These are phyloP conservation scores for Carcharodon carcharias DNA, from an alignment of 2,797 vertebrate genomes.

Conservation along the genomic window DNA sequence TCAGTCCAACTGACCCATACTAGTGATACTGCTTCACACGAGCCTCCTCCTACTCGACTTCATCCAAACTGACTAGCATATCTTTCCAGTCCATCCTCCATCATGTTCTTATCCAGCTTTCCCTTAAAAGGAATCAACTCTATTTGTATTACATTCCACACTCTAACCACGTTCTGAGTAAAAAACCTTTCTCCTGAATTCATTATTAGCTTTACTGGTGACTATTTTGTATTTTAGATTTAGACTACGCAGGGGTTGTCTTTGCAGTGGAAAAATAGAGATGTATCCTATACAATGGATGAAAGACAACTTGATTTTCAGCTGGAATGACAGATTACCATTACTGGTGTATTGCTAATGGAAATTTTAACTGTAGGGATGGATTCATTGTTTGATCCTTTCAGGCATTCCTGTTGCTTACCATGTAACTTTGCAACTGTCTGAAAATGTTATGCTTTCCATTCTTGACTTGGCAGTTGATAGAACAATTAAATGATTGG, in stretches of 20 bases:
- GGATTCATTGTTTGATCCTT: neutral
- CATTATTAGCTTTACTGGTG: neutral
- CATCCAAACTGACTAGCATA: no score
- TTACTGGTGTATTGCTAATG: neutral
- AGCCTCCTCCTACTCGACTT: no score
- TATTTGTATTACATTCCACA: neutral
- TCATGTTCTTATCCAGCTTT: no score
- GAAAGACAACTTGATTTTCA: neutral
- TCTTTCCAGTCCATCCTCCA: no score
- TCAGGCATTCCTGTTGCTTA: neutral
- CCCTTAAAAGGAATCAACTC: no score
- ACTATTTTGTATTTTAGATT: neutral
- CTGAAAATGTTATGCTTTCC: neutral
- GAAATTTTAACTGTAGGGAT: neutral
- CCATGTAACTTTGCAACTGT: neutral
- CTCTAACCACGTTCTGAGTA: neutral
- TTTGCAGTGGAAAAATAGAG: neutral
- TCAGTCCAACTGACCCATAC: no score
- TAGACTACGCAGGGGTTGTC: neutral
- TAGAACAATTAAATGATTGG: neutral
- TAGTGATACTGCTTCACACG: no score
- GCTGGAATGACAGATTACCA: neutral
- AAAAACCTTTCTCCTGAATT: neutral
- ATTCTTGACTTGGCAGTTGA: neutral
- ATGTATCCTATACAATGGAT: no score